Evolutionary conservation across 2,113 vertebrate genomes (phyloP), one percentile per base, ranked within the genome.

Genomic region (Probosciger aterrimus): DNA sequence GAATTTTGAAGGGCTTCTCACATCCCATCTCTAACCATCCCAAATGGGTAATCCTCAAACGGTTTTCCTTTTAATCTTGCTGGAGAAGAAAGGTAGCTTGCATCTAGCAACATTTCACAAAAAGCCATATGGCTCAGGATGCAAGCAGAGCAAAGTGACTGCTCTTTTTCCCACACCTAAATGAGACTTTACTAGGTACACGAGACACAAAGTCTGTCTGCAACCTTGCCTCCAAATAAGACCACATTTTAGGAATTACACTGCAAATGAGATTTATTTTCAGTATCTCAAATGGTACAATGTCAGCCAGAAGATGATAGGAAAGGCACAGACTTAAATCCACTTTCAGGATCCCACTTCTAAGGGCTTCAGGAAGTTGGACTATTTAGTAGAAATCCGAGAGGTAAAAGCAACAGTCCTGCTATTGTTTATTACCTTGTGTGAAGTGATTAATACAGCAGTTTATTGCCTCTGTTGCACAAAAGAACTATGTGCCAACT

Each of bases 401-500:
- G 44, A 43, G 23, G 55, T 16, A 73, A 79, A 93, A 85, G 79
- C 30, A 91, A 75, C 20, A 65, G 86, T 63, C 88, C 39, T 94
- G 35, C 73, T 88, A 30, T 84, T 65, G 63, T 82, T 73, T 33
- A 80, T 64, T 79, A 90, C 92, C 53, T 57, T 9, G 41, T 37
- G 63, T 69, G 50, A 86, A 78, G 86, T 67, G 87, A 96, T 95
- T 64, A 92, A 92, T 93, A 53, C 62, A 89, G 81, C 65, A 94
- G 67, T 95, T 97, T 90, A 96, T 60, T 92, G 95, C 73, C 91
- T 90, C 87, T 33, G 78, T 14, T 95, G 74, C 69, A 95, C 88
- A 91, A 82, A 95, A 86, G 75, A 89, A 53, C 39, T 23, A 65
- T 17, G 60, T 82, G 94, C 94, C 97, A 97, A 9, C 75, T 91